These are phyloP conservation scores for Berghia stephanieae DNA, from an alignment of 1,140 invertebrate species.

Conservation along the genomic window DNA sequence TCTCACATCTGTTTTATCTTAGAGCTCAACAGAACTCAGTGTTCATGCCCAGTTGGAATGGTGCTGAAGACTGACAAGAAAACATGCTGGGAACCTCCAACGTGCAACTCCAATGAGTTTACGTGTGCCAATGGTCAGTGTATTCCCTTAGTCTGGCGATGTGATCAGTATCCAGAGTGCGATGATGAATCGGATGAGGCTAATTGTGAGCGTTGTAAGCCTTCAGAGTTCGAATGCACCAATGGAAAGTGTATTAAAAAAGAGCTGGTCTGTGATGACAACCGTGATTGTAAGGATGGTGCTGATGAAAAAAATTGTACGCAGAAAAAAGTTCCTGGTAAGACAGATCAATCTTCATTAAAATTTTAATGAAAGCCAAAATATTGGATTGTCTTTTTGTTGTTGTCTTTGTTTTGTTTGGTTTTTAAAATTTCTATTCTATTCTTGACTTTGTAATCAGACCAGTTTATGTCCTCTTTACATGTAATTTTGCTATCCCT, in stretches of 20 bases:
- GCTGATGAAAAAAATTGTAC: slow-evolving; percentile 74
- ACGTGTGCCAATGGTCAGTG: slow-evolving; percentile 59
- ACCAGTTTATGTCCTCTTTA: no score
- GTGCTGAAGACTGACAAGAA: slow-evolving; percentile 52
- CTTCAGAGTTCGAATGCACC: slow-evolving; percentile 50
- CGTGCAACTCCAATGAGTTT: slow-evolving; percentile 64
- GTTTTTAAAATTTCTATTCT: no score
- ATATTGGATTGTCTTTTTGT: no score
- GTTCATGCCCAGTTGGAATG: slow-evolving; percentile 61
- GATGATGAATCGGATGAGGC: slow-evolving; percentile 82
- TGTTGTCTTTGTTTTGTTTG: no score
- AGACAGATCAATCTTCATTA: no score
- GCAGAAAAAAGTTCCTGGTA: no score
- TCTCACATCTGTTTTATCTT: slow-evolving; percentile 87
- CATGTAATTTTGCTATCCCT: no score
- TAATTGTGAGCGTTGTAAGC: slow-evolving; percentile 84
- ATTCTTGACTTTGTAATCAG: no score
- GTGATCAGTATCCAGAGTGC: slow-evolving; percentile 76
- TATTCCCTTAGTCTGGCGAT: slow-evolving; percentile 64
- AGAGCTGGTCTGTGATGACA: slow-evolving; percentile 76
- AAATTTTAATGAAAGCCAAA: no score
- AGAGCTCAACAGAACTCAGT: slow-evolving; percentile 70
- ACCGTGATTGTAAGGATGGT: slow-evolving; percentile 78
- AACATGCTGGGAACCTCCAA: slow-evolving; percentile 61
- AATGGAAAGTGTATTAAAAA: slow-evolving; percentile 73